Evolutionary conservation across 2,113 vertebrate species (phyloP).

Genomic region (Gasterosteus aculeatus): DNA sequence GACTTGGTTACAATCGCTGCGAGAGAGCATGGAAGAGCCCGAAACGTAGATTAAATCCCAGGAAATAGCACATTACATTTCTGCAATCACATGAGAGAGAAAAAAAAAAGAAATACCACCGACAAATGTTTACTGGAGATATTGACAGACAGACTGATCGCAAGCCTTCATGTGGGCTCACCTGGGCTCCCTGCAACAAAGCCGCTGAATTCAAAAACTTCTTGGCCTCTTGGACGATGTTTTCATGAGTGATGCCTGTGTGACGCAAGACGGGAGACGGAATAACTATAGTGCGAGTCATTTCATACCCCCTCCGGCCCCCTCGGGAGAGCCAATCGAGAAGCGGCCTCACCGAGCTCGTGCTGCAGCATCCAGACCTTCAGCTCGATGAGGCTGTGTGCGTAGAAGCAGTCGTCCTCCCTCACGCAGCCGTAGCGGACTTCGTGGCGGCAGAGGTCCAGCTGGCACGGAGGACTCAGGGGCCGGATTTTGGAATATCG

Average conservation of each 20-base stretch:
- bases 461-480: conserved; percentile 82
- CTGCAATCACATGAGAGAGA: not conserved
- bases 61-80: no score
- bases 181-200: conserved; percentile 85
- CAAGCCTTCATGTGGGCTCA: conserved; percentile 53
- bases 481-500: conserved; percentile 95
- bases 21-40: no score
- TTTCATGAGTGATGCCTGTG: conserved; percentile 90
- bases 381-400: conserved; percentile 95
- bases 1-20: not conserved
- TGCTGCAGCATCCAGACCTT: conserved; percentile 97
- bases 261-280: not conserved
- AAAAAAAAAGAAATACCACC: not conserved
- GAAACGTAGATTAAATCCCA: no score
- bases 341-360: conserved; percentile 82
- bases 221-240: conserved; percentile 91
- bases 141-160: not conserved
- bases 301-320: no score
- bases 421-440: conserved; percentile 93
- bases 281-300: not conserved
- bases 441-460: conserved; percentile 95
- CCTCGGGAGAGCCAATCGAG: not conserved
- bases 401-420: conserved; percentile 95
- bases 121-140: not conserved
- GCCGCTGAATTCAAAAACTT: conserved; percentile 88